Evolutionary conservation across 92 coral and sea anemone genomes (phyloP), one percentile per base, ranked within the genome.

Genomic region (Phenganax stokvisi): DNA sequence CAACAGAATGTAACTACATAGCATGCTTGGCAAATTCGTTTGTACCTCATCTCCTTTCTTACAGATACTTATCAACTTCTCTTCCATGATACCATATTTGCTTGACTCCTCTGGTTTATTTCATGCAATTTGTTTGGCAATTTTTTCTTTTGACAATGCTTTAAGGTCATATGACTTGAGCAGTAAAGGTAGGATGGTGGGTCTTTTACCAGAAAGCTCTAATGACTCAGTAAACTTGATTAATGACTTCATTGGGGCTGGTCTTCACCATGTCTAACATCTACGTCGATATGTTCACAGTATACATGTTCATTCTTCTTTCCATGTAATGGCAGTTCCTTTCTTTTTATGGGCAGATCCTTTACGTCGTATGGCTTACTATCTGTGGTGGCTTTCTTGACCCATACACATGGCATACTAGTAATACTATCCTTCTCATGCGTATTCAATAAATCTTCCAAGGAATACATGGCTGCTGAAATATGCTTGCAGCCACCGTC

Each of bases 221-320:
- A 66, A 66, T 6, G 71, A 66, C 75, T 86, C 68, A 64, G 87
- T 83, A 80, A 88, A 83, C 69, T 70, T 64, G 81, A 86, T 75
- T 47, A 87, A 80, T 9, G 71, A 9, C 8, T 66, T 51, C 9
- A 1, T 27, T 27, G 51, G 28, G 73, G 88, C 51, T 73, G 69
- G 59, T 86, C 89, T 70, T 84, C 80, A 62, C 77, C 84, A 73
- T 87, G 84, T 66, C 85, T 75, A 68, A 85, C 91, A 84, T 82
- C 90, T 57, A 68, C 59, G 12, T 86, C 93, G 77, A 87, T 85
- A 81, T 61, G 80, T 85, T 90, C 89, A 61, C 52, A 70, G 58
- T 54, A 85, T 11, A 54, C 56, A 55, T 80, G 88, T 37, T 81
- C 64, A 25, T 60, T 72, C 76, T 37, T 37, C 47, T 37, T 37